These are phyloP conservation scores for Lutraria lutraria DNA, from an alignment of 2,888 invertebrate species.

Conservation along the genomic window DNA sequence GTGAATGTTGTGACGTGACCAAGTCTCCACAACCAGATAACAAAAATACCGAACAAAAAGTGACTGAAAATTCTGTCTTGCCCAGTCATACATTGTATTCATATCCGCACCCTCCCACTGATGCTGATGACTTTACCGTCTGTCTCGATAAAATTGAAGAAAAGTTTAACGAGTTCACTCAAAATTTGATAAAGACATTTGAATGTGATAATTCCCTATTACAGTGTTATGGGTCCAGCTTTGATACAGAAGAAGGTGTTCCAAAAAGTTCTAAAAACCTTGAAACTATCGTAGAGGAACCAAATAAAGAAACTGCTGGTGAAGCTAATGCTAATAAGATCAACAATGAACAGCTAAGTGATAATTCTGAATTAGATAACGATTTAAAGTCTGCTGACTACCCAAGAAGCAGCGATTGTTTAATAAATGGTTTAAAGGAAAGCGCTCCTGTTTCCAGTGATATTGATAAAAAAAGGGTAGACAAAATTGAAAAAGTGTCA, in stretches of 20 bases:
- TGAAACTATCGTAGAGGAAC: conserved; percentile 12
- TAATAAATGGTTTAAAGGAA: background rate
- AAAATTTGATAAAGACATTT: conserved; percentile 17
- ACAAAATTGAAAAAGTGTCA: background rate
- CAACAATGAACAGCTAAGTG: background rate
- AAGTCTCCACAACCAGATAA: background rate
- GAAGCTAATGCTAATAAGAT: background rate
- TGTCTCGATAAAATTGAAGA: conserved; percentile 11
- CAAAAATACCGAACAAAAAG: background rate
- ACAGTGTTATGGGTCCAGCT: background rate
- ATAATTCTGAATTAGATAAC: background rate
- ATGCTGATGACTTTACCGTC: background rate
- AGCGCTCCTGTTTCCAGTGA: background rate
- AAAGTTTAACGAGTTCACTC: conserved; percentile 22
- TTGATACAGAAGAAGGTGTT: background rate
- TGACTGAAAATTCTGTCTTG: background rate
- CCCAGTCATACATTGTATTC: background rate
- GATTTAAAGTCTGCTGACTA: background rate
- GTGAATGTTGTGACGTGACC: background rate
- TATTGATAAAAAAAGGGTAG: background rate
- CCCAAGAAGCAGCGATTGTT: background rate
- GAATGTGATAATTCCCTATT: background rate
- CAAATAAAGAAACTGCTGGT: background rate
- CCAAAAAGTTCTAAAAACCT: conserved; percentile 6
- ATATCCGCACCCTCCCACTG: background rate